A percentile compares a stretch with the other conserved stretches of the same genome.
These are phyloP conservation scores for Mycalesis mineus DNA, from an alignment of 2,888 invertebrate species.

Conservation along the genomic window DNA sequence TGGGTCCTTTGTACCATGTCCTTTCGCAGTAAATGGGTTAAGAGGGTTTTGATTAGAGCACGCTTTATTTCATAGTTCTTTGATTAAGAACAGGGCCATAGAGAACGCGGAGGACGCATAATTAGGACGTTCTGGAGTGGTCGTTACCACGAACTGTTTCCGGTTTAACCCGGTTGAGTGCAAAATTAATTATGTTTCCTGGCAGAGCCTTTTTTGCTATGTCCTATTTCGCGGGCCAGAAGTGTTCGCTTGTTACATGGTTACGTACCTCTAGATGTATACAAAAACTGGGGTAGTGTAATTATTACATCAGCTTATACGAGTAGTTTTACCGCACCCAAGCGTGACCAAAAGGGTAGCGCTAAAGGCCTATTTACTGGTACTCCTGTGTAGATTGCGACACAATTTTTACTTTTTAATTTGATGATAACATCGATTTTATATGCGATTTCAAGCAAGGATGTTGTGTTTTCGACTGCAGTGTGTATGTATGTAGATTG, in stretches of 20 bases:
- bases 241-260: background rate
- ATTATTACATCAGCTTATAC: no score
- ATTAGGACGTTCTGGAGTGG: constrained; percentile 7
- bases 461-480: no score
- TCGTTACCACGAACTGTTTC: constrained; percentile 5
- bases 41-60: constrained; percentile 29
- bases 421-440: no score
- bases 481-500: no score
- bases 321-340: no score
- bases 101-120: constrained; percentile 6
- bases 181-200: background rate
- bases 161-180: background rate
- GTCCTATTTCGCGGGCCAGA: background rate
- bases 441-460: no score
- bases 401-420: no score
- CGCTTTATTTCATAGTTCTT: constrained; percentile 21
- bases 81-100: constrained; percentile 18
- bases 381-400: no score
- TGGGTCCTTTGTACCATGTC: constrained; percentile 6
- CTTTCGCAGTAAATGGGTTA: constrained; percentile 31
- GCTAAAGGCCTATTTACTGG: no score
- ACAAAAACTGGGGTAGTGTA: no score
- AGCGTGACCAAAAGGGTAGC: no score
- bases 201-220: background rate
- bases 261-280: no score